These are phyloP conservation scores for Microchrysa polita DNA, from an alignment of 2,888 invertebrate genomes.

Conservation along the genomic window DNA sequence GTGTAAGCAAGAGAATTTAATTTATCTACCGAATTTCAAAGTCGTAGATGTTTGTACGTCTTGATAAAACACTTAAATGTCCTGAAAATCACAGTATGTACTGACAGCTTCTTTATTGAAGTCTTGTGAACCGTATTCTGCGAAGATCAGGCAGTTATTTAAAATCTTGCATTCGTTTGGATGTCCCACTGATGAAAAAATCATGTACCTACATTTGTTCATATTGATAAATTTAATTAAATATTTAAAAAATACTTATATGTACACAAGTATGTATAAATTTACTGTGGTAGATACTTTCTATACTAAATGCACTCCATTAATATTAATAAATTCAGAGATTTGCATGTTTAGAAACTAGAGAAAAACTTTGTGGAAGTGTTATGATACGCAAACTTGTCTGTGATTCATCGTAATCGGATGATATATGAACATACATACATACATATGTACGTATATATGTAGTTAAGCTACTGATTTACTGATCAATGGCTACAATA, in stretches of 20 bases:
- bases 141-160: too few species aligned
- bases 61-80: too few species aligned
- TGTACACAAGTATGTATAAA: neutral
- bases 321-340: slow-evolving; percentile 1
- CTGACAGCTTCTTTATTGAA: too few species aligned
- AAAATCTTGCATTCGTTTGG: too few species aligned
- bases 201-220: neutral
- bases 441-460: too few species aligned
- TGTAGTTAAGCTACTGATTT: too few species aligned
- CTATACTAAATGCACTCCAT: neutral
- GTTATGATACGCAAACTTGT: neutral
- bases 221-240: neutral
- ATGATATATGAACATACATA: neutral
- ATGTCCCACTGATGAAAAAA: neutral
- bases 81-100: too few species aligned
- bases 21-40: too few species aligned
- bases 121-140: too few species aligned
- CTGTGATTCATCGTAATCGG: neutral
- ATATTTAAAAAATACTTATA: neutral
- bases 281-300: neutral
- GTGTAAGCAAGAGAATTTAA: too few species aligned
- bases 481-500: too few species aligned
- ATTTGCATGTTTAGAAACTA: slow-evolving; percentile 2
- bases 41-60: too few species aligned
- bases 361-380: neutral